These are phyloP conservation scores for Cosmia pyralina DNA, from an alignment of 2,888 invertebrate genomes.

Conservation along the genomic window DNA sequence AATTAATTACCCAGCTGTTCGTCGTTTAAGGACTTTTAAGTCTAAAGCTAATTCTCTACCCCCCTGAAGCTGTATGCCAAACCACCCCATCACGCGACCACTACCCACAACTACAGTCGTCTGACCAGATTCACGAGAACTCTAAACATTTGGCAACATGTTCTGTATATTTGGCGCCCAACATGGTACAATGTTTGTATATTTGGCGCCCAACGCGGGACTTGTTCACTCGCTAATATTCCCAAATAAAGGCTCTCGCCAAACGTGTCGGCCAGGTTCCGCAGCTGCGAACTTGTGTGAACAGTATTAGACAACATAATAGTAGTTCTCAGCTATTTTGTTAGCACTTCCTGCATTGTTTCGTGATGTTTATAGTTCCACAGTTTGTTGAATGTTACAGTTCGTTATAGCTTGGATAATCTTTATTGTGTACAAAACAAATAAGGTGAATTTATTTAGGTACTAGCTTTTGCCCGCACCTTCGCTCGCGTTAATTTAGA, in stretches of 20 bases:
- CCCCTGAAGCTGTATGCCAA: conserved; percentile 27
- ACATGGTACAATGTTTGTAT: conserved; percentile 28
- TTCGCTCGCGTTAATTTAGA: too few relatives aligned
- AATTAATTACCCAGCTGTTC: too few relatives aligned
- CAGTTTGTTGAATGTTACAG: conserved; percentile 20
- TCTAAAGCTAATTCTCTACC: conserved; percentile 15
- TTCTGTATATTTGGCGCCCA: conserved; percentile 51
- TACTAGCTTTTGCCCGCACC: too few relatives aligned
- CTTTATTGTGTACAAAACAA: conserved; percentile 24
- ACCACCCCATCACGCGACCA: conserved; percentile 28
- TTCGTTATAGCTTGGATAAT: conserved; percentile 29
- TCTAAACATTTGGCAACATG: conserved; percentile 46
- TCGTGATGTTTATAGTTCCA: conserved; percentile 42
- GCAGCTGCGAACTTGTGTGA: conserved; percentile 54
- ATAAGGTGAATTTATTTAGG: not conserved
- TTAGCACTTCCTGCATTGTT: conserved; percentile 50
- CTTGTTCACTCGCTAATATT: conserved; percentile 52
- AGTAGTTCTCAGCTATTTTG: conserved; percentile 54
- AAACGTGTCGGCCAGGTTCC: conserved; percentile 30
- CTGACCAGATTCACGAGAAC: conserved; percentile 28
- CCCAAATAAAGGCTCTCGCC: conserved; percentile 50
- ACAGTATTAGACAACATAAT: conserved; percentile 54
- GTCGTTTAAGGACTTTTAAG: conserved; percentile 1
- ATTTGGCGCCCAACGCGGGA: conserved; percentile 57
- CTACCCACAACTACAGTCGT: conserved; percentile 15